Evolutionary conservation across 2,888 invertebrate species (phyloP).

Genomic region (Hydrotaea cyrtoneurina): DNA sequence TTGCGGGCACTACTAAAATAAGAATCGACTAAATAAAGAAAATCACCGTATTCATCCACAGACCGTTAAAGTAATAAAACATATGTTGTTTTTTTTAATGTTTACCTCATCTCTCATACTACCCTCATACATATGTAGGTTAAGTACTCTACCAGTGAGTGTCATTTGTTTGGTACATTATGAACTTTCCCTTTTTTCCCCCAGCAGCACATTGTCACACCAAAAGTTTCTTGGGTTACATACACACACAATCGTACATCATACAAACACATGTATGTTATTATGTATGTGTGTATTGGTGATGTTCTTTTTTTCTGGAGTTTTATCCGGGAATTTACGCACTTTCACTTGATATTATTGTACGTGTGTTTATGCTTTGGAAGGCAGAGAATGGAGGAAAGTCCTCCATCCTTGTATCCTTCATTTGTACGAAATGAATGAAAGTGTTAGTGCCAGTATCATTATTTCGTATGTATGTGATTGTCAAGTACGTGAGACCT

Average conservation of each 20-base stretch:
- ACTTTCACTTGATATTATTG: conserved; percentile 32
- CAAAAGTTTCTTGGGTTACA: neutral
- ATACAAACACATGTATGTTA: neutral
- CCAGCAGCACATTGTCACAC: conserved; percentile 21
- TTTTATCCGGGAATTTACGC: conserved; percentile 51
- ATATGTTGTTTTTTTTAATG: too few relatives aligned
- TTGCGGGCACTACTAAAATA: too few relatives aligned
- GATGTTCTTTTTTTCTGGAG: conserved; percentile 16
- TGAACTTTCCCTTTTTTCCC: conserved; percentile 40
- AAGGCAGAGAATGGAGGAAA: neutral
- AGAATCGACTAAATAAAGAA: too few relatives aligned
- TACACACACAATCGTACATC: neutral
- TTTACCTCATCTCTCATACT: neutral
- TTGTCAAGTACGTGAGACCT: conserved; percentile 53
- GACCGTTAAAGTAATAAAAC: too few relatives aligned
- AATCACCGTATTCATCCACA: too few relatives aligned
- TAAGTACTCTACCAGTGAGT: conserved; percentile 38
- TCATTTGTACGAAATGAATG: conserved; percentile 4
- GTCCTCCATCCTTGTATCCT: neutral
- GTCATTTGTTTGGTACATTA: conserved; percentile 48
- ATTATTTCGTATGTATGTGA: conserved; percentile 39
- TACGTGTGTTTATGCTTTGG: conserved; percentile 22
- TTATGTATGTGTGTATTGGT: conserved; percentile 11
- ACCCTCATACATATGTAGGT: conserved; percentile 14
- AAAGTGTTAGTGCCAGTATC: conserved; percentile 45